phyloP scores from a whole-genome alignment of 2,797 vertebrate species.

The Xiphorhynchus erythropygius region DNA sequence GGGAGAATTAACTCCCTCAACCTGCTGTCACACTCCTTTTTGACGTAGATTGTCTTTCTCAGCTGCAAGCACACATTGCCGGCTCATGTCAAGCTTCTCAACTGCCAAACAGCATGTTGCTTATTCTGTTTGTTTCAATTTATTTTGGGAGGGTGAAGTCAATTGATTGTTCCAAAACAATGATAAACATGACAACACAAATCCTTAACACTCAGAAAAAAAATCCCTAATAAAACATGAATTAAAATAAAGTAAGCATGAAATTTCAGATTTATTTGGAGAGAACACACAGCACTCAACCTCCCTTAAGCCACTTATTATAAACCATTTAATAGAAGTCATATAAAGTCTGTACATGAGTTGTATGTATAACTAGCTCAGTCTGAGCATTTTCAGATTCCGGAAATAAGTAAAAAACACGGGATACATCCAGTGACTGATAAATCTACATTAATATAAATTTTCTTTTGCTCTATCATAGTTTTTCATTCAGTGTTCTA shows the following conservation, averaged over 20 bases:
- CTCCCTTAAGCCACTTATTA: not conserved
- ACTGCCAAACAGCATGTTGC: not conserved
- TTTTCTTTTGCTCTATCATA: not conserved
- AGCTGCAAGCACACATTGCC: rapidly evolving
- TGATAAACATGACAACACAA: not conserved
- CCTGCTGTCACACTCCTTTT: not conserved
- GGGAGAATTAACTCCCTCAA: not conserved
- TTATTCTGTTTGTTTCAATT: not conserved
- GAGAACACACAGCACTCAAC: not conserved
- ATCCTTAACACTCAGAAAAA: not conserved
- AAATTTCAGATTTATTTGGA: not conserved
- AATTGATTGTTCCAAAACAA: not conserved
- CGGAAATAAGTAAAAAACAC: not conserved
- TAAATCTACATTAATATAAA: not conserved
- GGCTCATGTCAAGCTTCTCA: not conserved
- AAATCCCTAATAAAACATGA: not conserved
- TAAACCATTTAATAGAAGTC: not conserved
- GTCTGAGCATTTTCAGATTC: not conserved
- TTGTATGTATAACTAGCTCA: not conserved
- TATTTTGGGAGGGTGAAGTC: not conserved
- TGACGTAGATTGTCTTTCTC: not conserved
- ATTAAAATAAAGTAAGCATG: not conserved
- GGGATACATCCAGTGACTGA: not conserved
- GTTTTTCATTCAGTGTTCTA: not conserved
- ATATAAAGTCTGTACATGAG: not conserved